Base-by-base conservation (phyloP, 1,140 invertebrate species). In the Aphaenogaster rudis region DNA sequence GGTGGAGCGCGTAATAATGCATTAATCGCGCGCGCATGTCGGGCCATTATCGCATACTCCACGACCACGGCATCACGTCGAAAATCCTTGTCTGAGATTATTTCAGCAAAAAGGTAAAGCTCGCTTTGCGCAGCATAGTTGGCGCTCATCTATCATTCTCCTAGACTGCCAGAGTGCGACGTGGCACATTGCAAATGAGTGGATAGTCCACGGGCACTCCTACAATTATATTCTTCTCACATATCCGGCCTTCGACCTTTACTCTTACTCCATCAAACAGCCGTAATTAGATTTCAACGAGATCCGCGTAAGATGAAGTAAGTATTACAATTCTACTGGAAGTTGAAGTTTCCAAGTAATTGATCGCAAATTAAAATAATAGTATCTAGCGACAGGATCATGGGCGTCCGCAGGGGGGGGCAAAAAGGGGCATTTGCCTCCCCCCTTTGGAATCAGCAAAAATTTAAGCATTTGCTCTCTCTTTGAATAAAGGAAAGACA, bases 51-150 rank as follows among this genome's bases (percentile, higher is more conserved):
- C 84, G 89, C 72, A 48, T 71, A 63, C 39, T 71, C 64, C 28
- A 59, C 86, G 74, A 72, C 78, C 45, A 80, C 67, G 63, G 67
- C 78, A 59, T 57, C 87, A 67, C 79, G 67, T 67, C 78, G 79
- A 89, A 91, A 89, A 91, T 89, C 82, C 86, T 85, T 74, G 33
- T 74, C 74, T 79, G 86, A 89, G 89, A 92, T 92, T 90, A 91
- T 90, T 88, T 87, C 61, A 64, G 57, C 89, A 92, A 91, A 92
- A 92, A 91, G 69, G 54, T 33, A 39, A 80, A 72, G 78, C 87
- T 85, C 77, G 77, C 71, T 86, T 66, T 76, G 89, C 76, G 54
- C 69, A 39, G 57, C 74, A 90, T 80, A 89, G 66, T 86, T 85
- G 48, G 57, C 48, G 79, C 64, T 89, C 91, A 89, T 92, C 88